phyloP scores from a whole-genome alignment of 2,888 invertebrate genomes.

The Pegoplata infirma region DNA sequence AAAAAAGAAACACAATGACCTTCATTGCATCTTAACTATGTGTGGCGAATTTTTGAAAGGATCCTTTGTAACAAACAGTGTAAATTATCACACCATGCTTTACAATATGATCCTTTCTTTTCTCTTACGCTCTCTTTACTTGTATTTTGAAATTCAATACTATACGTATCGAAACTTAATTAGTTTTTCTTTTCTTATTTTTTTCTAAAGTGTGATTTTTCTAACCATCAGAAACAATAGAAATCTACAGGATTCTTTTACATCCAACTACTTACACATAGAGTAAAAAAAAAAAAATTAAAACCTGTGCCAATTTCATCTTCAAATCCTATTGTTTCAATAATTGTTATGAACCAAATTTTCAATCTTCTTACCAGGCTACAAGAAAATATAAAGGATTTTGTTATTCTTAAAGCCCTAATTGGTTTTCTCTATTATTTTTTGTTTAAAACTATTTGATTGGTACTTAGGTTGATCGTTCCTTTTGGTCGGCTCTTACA shows the following conservation, averaged over 20 bases:
- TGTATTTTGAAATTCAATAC: not conserved
- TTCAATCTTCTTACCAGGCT: constrained; percentile 3
- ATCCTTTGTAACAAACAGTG: constrained; percentile 65
- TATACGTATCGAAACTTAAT: constrained; percentile 13
- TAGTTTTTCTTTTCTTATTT: too few species aligned
- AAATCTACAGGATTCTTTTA: not conserved
- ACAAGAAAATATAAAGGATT: constrained; percentile 18
- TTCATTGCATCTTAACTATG: constrained; percentile 70
- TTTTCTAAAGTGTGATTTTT: constrained; percentile 57
- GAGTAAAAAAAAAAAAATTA: too few species aligned
- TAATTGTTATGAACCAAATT: constrained; percentile 24
- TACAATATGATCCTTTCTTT: constrained; percentile 9
- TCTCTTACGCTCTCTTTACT: not conserved
- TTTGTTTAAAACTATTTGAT: not conserved
- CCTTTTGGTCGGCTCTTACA: not conserved
- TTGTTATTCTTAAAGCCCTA: constrained; percentile 22
- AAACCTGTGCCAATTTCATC: constrained; percentile 58
- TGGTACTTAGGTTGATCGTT: constrained; percentile 4
- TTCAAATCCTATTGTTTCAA: constrained; percentile 22
- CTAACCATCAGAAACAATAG: constrained; percentile 42
- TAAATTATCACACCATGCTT: constrained; percentile 71
- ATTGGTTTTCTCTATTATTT: constrained; percentile 34
- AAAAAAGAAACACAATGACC: constrained; percentile 29
- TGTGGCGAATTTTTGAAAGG: constrained; percentile 70
- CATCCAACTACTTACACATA: too few species aligned